Base-by-base conservation (phyloP, 2,797 vertebrate genomes). In the Discoglossus pictus region DNA sequence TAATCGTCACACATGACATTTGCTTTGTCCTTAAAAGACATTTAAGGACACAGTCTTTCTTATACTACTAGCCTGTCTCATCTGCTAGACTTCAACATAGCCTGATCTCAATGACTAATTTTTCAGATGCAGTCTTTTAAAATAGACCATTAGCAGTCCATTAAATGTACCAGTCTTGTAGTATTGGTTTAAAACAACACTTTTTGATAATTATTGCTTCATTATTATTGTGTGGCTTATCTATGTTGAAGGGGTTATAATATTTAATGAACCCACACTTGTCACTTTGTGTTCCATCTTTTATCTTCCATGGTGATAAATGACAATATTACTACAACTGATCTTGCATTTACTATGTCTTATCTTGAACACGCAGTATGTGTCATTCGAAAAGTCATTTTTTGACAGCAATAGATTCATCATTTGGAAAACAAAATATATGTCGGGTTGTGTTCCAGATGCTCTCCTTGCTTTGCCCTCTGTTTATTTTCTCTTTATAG, bases 281-380 rank as follows among this genome's bases (percentile, higher is more conserved):
- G 68, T 64, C 68, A 51, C 15, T 18, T 9, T 11, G 2, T 15
- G 52, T 27, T 42, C 36, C 6, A 20, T 56, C 6, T 42, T 46
- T 70, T 70, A 70, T 63, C 65, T 59, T 42, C 24, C 36, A 43
- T 35, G 17, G 47, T 70, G 60, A 70, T 70, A 27, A 55, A 70
- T 70, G 43, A 36, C 25, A 58, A n/a, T 40, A 58, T 56, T 43
- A 2, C 17, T 36, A 56, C 51, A 48, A 51, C 35, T 35, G 18
- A 63, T 62, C 36, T 35, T 42, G 52, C 60, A 64, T 70, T 70
- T 58, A 63, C 43, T 70, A 55, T 63, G 51, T 58, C 52, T 63
- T 70, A 70, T 70, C 60, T 56, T 63, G 68, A 70, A 38, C 44
- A 35, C 44, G 21, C 36, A 55, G 34, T 40, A 42, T 56, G 24